Percentiles rank a stretch among this genome's conserved stretches.
phyloP scores from a whole-genome alignment of 2,797 vertebrate genomes.

The Gobio occitaniae region DNA sequence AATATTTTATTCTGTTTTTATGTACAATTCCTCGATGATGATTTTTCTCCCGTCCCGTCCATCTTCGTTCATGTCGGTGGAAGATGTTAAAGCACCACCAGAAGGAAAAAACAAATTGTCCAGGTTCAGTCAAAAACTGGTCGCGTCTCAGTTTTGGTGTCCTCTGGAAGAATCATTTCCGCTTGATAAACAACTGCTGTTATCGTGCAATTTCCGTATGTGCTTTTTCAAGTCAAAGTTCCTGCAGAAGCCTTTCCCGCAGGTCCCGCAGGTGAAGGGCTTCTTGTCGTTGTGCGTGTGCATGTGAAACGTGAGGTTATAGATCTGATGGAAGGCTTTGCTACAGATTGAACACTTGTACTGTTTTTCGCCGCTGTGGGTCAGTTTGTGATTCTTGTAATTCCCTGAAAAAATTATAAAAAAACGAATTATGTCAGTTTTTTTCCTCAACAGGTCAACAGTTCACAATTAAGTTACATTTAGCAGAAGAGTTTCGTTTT shows the following conservation, averaged over 20 bases:
- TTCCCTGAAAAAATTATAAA: conserved; percentile 75
- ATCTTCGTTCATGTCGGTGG: conserved; percentile 36
- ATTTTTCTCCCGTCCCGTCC: conserved; percentile 11
- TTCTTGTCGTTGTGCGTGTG: conserved; percentile 94
- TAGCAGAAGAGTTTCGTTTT: conserved; percentile 55
- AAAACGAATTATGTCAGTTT: conserved; percentile 31
- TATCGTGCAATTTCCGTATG: conserved; percentile 89
- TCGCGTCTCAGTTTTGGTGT: conserved; percentile 74
- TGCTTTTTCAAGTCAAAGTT: conserved; percentile 95
- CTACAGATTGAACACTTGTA: conserved; percentile 90
- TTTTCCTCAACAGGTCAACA: conserved; percentile 55
- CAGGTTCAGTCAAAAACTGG: conserved; percentile 33
- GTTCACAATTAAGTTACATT: conserved; percentile 69
- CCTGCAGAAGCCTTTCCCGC: conserved; percentile 91
- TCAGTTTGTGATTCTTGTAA: conserved; percentile 92
- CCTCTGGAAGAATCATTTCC: conserved; percentile 80
- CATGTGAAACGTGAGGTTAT: conserved; percentile 93
- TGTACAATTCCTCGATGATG: conserved; percentile 71
- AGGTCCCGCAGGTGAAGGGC: conserved; percentile 88
- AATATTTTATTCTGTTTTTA: conserved; percentile 74
- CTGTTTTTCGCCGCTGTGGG: conserved; percentile 91
- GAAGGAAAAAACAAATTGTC: conserved; percentile 29
- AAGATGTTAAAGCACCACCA: conserved; percentile 16
- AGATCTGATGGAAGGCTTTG: conserved; percentile 92
- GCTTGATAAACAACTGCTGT: conserved; percentile 66